Base-by-base conservation (phyloP, 2,113 vertebrate species). In the Cathartes aura region DNA sequence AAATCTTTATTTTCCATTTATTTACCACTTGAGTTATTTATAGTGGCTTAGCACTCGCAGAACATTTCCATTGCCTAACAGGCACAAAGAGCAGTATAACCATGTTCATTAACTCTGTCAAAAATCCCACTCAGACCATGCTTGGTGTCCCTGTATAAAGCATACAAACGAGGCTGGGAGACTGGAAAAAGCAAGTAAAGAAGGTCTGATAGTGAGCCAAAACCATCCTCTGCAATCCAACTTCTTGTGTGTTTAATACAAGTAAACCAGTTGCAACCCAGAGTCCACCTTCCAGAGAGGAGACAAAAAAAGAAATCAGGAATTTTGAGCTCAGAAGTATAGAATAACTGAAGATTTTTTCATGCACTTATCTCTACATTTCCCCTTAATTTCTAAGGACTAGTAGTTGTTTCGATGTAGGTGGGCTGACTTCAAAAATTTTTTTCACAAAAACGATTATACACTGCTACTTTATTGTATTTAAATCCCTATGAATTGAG, bases 401-500 rank as follows among this genome's bases (percentile, higher is more conserved):
- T 59, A 21, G 34, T 21, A 94, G 68, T 63, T 81, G 84, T 87
- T 66, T 82, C 2, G 0, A 8, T 38, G 38, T 93, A 92, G 76
- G 76, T 75, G 15, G 60, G 43, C 9, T 79, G 81, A 70, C 53
- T 72, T 95, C 38, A 83, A 84, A 91, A 89, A 74, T 40, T 50
- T 86, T 60, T 64, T 71, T 71, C 62, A 85, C 40, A 75, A n/a
- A 89, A 91, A 43, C 1, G 1, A 91, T 95, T 94, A 84, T 40
- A 75, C 42, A 82, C 40, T 87, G 34, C 81, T 91, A 56, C 70
- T 87, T 89, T 63, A 67, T 42, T 89, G 52, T 68, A 93, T 89
- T 92, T 75, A 87, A 95, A 97, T 91, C 91, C 64, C 89, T 38
- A 26, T 17, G 47, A 96, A 96, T 15, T 93, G 76, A 86, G 89